These are phyloP conservation scores for Spisula solida DNA, from an alignment of 2,888 invertebrate species.

Conservation along the genomic window DNA sequence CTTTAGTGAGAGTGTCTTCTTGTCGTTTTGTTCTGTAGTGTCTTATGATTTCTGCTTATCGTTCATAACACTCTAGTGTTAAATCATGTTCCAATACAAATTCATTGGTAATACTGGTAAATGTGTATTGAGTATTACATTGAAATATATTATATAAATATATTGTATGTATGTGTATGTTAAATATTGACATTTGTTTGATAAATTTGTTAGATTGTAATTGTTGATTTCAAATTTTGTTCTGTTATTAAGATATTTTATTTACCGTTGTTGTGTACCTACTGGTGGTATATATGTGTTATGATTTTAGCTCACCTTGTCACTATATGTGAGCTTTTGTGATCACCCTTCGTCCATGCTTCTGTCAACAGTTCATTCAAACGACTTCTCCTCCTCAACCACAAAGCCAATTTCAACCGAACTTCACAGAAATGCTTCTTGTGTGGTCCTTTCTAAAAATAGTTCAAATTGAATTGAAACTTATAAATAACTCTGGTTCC, in stretches of 20 bases:
- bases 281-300: not conserved
- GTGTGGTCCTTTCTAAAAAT: too few species aligned
- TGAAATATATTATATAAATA: not conserved
- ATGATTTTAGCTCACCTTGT: too few species aligned
- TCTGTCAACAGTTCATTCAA: too few species aligned
- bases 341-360: too few species aligned
- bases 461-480: too few species aligned
- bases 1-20: not conserved
- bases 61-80: not conserved
- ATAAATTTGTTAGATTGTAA: not conserved
- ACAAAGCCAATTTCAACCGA: too few species aligned
- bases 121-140: not conserved
- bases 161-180: not conserved
- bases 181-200: not conserved
- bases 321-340: too few species aligned
- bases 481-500: too few species aligned
- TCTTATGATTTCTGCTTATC: not conserved
- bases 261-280: conserved; percentile 5
- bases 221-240: conserved; percentile 5
- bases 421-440: too few species aligned
- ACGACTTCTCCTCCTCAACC: too few species aligned
- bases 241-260: conserved; percentile 6
- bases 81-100: not conserved
- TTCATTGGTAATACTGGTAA: not conserved
- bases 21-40: not conserved